Evolutionary conservation across 64 coral and sea anemone species (phyloP).

Genomic region (Pachyseris speciosa): DNA sequence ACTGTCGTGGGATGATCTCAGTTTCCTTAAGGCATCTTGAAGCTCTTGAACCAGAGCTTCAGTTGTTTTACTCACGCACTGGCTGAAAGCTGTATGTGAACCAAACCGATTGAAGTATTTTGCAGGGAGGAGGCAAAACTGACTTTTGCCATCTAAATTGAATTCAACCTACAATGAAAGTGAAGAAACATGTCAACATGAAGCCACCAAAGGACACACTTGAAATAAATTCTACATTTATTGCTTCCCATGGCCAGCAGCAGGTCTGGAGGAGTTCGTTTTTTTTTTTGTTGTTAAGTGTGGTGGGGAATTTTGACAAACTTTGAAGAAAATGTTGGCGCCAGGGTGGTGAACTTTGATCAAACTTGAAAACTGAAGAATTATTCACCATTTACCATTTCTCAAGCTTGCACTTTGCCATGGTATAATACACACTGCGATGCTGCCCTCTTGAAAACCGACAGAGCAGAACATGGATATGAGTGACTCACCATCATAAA

Average conservation of each 20-base stretch:
- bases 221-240: neutral
- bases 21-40: neutral
- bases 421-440: no score
- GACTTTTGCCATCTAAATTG: neutral
- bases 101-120: conserved; percentile 12
- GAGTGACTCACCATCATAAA: no score
- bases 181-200: neutral
- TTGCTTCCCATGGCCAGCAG: neutral
- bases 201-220: neutral
- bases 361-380: no score
- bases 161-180: conserved; percentile 8
- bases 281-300: no score
- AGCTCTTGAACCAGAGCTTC: conserved; percentile 8
- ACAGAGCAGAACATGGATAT: no score
- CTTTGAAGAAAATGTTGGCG: no score
- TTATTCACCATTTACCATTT: no score
- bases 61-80: neutral
- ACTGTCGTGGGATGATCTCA: neutral
- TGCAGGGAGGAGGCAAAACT: neutral
- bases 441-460: no score
- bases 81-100: conserved; percentile 11
- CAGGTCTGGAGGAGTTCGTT: no score
- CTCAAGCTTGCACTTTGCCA: no score
- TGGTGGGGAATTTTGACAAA: no score
- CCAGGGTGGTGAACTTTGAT: no score